These are phyloP conservation scores for Leptinotarsa undecemlineata DNA, from an alignment of 1,140 invertebrate genomes.

Conservation along the genomic window DNA sequence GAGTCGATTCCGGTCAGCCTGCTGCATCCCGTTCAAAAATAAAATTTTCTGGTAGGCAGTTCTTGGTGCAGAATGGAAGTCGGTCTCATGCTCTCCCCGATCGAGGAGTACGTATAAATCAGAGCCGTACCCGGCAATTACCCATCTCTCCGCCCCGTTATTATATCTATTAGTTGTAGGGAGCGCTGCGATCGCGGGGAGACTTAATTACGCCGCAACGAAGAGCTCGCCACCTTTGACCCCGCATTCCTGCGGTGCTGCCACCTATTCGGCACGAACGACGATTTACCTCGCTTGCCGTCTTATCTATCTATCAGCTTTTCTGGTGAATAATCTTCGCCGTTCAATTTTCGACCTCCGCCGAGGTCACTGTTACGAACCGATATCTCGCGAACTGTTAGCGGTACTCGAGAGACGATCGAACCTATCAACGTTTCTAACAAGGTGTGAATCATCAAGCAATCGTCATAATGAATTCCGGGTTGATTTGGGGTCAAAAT, in stretches of 20 bases:
- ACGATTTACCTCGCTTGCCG: constrained; percentile 25
- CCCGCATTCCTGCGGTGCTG: constrained; percentile 51
- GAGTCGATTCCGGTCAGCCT: no score
- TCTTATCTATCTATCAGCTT: constrained; percentile 13
- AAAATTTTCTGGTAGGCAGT: constrained; percentile 26
- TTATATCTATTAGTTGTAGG: constrained; percentile 56
- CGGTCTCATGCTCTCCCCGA: constrained; percentile 28
- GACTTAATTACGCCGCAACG: constrained; percentile 54
- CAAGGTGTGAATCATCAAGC: no score
- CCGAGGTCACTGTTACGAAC: not conserved
- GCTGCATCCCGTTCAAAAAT: not conserved
- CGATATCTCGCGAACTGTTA: no score
- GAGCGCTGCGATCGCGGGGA: constrained; percentile 52
- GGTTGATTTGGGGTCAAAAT: no score
- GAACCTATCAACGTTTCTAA: no score
- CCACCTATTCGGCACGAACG: constrained; percentile 49
- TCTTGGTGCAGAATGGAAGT: constrained; percentile 27
- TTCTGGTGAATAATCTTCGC: constrained; percentile 23
- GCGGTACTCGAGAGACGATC: no score
- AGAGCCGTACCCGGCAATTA: constrained; percentile 53
- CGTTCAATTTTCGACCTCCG: not conserved
- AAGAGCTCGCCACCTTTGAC: constrained; percentile 54
- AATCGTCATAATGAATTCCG: no score
- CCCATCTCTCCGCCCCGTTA: constrained; percentile 53
- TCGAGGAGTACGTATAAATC: constrained; percentile 50